phyloP scores from a whole-genome alignment of 2,888 invertebrate genomes.

The Margaritifera margaritifera region DNA sequence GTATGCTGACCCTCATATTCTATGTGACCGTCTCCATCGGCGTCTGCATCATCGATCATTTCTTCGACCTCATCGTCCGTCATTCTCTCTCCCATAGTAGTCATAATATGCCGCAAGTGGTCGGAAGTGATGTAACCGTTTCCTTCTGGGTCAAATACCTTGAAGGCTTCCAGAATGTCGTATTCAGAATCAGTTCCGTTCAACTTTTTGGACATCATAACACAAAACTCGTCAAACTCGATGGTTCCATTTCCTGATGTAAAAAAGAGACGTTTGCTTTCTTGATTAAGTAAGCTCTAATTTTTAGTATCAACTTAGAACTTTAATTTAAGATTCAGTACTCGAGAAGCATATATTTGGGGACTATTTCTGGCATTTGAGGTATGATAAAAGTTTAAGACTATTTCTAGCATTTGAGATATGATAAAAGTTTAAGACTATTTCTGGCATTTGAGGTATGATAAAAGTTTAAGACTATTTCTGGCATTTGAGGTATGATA shows the following conservation, averaged over 20 bases:
- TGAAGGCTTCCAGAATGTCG: constrained; percentile 31
- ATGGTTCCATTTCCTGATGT: constrained; percentile 27
- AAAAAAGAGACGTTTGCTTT: no score
- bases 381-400: no score
- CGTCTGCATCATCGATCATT: constrained; percentile 37
- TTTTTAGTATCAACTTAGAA: no score
- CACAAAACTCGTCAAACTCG: constrained; percentile 28
- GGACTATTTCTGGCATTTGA: no score
- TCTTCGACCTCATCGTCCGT: constrained; percentile 40
- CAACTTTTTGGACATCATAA: constrained; percentile 29
- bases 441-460: no score
- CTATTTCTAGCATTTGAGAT: no score
- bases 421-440: no score
- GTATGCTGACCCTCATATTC: constrained; percentile 30
- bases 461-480: no score
- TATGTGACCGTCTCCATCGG: constrained; percentile 35
- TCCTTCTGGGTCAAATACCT: constrained; percentile 31
- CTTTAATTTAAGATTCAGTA: no score
- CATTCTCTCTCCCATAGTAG: constrained; percentile 33
- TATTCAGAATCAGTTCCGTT: constrained; percentile 20
- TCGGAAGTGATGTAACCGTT: constrained; percentile 28
- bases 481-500: no score
- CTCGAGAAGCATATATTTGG: no score
- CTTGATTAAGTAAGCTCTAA: no score
- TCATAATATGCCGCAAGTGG: constrained; percentile 35